A percentile compares a stretch with the other conserved stretches of the same genome.
phyloP scores from a whole-genome alignment of 2,797 vertebrate genomes.

The Craterocephalus amniculus region DNA sequence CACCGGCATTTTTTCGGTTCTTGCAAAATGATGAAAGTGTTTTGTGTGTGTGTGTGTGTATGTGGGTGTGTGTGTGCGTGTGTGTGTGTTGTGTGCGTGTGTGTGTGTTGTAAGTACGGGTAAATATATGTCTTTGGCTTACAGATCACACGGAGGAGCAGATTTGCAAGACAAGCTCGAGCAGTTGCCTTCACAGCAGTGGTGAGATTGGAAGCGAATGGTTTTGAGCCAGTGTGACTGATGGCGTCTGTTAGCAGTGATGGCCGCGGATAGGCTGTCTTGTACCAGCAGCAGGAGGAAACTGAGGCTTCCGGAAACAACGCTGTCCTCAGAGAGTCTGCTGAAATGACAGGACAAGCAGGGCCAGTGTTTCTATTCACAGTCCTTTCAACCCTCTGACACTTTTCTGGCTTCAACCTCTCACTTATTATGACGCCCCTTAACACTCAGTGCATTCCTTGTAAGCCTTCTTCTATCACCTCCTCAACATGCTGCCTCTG shows the following conservation, averaged over 20 bases:
- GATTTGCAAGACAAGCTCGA: constrained; percentile 79
- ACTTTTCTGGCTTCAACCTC: constrained; percentile 51
- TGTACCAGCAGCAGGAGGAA: constrained; percentile 58
- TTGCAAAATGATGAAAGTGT: constrained; percentile 50
- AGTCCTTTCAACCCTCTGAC: constrained; percentile 57
- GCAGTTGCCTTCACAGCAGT: constrained; percentile 81
- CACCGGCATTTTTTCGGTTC: constrained; percentile 43
- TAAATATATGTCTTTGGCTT: constrained; percentile 73
- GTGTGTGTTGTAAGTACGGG: constrained; percentile 51
- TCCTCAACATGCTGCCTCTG: constrained; percentile 46
- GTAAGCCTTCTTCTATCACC: constrained; percentile 40
- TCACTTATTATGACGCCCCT: constrained; percentile 68
- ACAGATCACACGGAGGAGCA: constrained; percentile 75
- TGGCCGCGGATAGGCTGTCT: constrained; percentile 68
- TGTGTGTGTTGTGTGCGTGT: constrained; percentile 21
- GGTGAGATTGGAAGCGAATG: constrained; percentile 75
- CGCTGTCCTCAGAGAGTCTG: constrained; percentile 43
- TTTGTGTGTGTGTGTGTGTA: constrained; percentile 30
- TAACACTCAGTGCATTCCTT: constrained; percentile 45
- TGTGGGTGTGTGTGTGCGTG: constrained; percentile 13
- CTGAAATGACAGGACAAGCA: constrained; percentile 62
- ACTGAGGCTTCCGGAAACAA: constrained; percentile 58
- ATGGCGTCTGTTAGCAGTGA: constrained; percentile 74
- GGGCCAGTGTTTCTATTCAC: constrained; percentile 69
- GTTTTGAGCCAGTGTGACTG: constrained; percentile 75